Conservation (phyloP, 2,113 vertebrate species). For the Mixornis gularis region DNA sequence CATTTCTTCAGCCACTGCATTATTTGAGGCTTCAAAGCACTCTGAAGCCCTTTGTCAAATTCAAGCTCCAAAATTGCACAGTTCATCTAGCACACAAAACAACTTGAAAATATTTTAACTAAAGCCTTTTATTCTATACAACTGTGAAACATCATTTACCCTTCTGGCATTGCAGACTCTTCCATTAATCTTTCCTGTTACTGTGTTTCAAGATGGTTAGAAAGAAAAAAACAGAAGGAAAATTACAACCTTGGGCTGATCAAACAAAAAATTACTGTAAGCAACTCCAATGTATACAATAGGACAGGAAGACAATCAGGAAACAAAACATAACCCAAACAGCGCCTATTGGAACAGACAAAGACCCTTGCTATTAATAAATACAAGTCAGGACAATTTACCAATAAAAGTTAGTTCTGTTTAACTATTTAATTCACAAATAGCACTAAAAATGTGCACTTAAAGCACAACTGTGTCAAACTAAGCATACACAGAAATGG, state of each 20-base stretch:
- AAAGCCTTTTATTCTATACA: conserved; percentile 81
- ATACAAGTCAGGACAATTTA: conserved; percentile 28
- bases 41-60: background rate
- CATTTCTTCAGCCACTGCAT: background rate
- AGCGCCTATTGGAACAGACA: background rate
- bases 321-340: background rate
- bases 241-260: conserved; percentile 45
- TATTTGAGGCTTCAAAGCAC: background rate
- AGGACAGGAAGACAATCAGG: background rate
- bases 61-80: background rate
- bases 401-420: background rate
- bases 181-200: conserved; percentile 60
- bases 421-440: conserved; percentile 47
- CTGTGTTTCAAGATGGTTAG: conserved; percentile 28
- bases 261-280: background rate
- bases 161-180: conserved; percentile 69
- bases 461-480: conserved; percentile 34
- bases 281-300: background rate
- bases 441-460: conserved; percentile 51
- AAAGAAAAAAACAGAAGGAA: background rate
- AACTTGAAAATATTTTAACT: conserved; percentile 62
- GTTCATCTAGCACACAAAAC: background rate
- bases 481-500: conserved; percentile 25
- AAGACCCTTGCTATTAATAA: conserved; percentile 31
- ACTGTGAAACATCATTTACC: conserved; percentile 70